Evolutionary conservation across 1,140 invertebrate genomes (phyloP).

Genomic region (Centruroides vittatus): DNA sequence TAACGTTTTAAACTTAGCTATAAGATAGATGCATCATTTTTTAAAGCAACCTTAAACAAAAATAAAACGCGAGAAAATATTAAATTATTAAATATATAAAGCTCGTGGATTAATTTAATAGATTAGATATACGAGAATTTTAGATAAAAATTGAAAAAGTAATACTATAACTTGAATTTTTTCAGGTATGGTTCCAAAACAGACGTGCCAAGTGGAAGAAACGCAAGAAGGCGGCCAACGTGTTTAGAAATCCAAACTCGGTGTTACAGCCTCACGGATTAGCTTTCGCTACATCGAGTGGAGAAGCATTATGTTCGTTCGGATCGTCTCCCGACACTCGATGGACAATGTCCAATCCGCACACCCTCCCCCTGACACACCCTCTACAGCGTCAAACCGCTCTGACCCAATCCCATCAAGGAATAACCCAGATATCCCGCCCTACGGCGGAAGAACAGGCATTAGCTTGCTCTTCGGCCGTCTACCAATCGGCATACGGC

Average conservation of each 20-base stretch:
- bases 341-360: constrained; percentile 34
- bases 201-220: constrained; percentile 81
- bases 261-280: constrained; percentile 82
- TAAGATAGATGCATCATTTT: too few species aligned
- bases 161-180: neutral
- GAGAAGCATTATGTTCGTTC: constrained; percentile 51
- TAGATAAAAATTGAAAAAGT: too few species aligned
- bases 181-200: constrained; percentile 17
- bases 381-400: constrained; percentile 9
- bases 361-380: neutral
- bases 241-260: constrained; percentile 76
- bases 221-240: constrained; percentile 67
- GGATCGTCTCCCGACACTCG: constrained; percentile 51
- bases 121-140: too few species aligned
- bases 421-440: neutral
- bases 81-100: too few species aligned
- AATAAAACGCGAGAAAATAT: too few species aligned
- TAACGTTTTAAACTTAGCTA: too few species aligned
- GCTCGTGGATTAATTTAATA: too few species aligned
- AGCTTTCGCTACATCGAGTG: constrained; percentile 74
- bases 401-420: constrained; percentile 8
- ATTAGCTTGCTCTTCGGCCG: constrained; percentile 34
- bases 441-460: neutral
- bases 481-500: constrained; percentile 75
- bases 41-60: too few species aligned